Percentiles rank a stretch among this genome's conserved stretches.
Evolutionary conservation across 2,113 vertebrate species (phyloP).

Genomic region (Brachyhypopomus occidentalis): DNA sequence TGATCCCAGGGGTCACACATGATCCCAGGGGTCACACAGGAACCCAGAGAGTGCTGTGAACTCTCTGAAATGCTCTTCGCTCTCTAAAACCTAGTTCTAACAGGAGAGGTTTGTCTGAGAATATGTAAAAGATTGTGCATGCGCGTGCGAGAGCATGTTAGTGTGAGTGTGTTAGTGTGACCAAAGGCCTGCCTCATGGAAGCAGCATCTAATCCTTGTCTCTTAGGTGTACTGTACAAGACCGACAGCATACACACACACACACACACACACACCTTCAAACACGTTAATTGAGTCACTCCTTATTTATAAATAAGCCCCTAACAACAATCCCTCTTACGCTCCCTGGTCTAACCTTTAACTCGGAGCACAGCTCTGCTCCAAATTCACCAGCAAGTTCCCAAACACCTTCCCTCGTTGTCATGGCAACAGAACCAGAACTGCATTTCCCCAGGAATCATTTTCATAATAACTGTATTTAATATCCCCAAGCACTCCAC

Average conservation of each 20-base stretch:
- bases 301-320: constrained; percentile 2
- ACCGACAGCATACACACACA: not conserved
- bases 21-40: not conserved
- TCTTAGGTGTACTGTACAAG: not conserved
- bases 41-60: too few species aligned
- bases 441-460: constrained; percentile 35
- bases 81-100: constrained; percentile 7
- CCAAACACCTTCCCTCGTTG: constrained; percentile 15
- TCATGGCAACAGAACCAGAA: constrained; percentile 41
- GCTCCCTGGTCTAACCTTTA: constrained; percentile 13
- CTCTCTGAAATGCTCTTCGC: not conserved
- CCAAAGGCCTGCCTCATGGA: not conserved
- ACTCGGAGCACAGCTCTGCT: not conserved
- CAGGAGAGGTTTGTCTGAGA: not conserved
- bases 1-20: not conserved
- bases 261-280: not conserved
- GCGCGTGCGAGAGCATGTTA: too few species aligned
- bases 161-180: not conserved
- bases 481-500: constrained; percentile 14
- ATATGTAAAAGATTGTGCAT: not conserved
- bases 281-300: not conserved
- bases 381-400: constrained; percentile 18
- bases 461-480: constrained; percentile 50
- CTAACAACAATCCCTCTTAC: not conserved
- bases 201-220: not conserved